Evolutionary conservation across 2,888 invertebrate genomes (phyloP), one percentile per base, ranked within the genome.

Genomic region (Drosophila longiperda): DNA sequence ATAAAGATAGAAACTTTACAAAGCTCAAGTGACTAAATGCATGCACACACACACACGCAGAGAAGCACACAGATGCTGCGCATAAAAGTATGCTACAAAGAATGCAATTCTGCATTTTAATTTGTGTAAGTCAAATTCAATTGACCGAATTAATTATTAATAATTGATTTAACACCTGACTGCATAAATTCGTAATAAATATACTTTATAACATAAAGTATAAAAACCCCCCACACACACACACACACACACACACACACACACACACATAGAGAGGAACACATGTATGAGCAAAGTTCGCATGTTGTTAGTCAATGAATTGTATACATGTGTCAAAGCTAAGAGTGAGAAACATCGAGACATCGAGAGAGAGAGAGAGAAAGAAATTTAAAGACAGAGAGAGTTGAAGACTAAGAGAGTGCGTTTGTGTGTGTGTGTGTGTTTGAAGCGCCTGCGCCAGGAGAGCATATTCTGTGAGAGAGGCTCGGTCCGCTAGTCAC

Each of bases 241-340:
- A 61, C 49, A 53, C 38, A 58, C 26, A 48, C 23, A 58, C 36
- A 65, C 59, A 61, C 40, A 34, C 42, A 58, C 49, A 42, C 32
- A 65, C 40, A 57, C 42, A 60, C 29, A 33, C 26, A 60, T 42
- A n/a, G 32, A 75, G 15, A 20, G 1, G 45, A 45, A 20, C 20
- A 45, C 20, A 12, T 45, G 45, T 20, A 40, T 20, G 45, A 45
- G 4, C 80, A 79, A 77, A 73, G 58, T 83, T 68, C 61, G 68
- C 87, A 78, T 86, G 73, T 87, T 90, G 88, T 89, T 90, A 85
- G 86, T 87, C 86, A 87, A 87, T 87, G 86, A 87, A 90, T 89
- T 90, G 73, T 73, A 84, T 68, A 71, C 64, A 66, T 62, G 12
- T 48, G 53, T 40, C 33, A 26, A 4, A 40, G 15, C 45, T 45